Percentiles rank a stretch among this genome's conserved stretches.
These are phyloP conservation scores for Hiodon alosoides DNA, from an alignment of 2,113 vertebrate species.

Conservation along the genomic window DNA sequence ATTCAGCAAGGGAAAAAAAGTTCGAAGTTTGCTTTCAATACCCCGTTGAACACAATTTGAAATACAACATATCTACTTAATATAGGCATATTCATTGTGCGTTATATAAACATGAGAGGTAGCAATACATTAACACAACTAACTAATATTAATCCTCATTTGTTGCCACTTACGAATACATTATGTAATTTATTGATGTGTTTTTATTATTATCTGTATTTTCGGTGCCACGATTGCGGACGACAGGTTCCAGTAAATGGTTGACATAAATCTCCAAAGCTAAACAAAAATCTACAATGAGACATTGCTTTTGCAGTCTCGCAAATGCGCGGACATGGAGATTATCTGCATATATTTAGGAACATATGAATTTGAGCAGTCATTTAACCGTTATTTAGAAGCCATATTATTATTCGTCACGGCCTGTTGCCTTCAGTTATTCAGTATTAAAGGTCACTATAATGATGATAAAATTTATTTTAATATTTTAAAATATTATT, in stretches of 20 bases:
- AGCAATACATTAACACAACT: no score
- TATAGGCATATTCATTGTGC: no score
- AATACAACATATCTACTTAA: no score
- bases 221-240: background rate
- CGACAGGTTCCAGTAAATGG: constrained; percentile 1
- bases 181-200: background rate
- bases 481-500: no score
- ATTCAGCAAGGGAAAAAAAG: background rate
- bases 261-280: constrained; percentile 18
- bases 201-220: background rate
- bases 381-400: constrained; percentile 16
- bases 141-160: background rate
- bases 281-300: constrained; percentile 18
- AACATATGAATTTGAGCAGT: constrained; percentile 11
- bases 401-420: constrained; percentile 3
- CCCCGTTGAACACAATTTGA: background rate
- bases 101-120: background rate
- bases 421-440: background rate
- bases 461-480: constrained; percentile 7
- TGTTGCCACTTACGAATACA: background rate
- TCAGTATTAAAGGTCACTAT: constrained; percentile 8
- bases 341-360: constrained; percentile 21
- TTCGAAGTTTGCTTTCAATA: background rate
- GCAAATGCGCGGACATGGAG: constrained; percentile 19
- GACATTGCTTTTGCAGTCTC: constrained; percentile 6